Base-by-base conservation (phyloP, 1,140 invertebrate genomes). In the Paraescarpia echinospica region DNA sequence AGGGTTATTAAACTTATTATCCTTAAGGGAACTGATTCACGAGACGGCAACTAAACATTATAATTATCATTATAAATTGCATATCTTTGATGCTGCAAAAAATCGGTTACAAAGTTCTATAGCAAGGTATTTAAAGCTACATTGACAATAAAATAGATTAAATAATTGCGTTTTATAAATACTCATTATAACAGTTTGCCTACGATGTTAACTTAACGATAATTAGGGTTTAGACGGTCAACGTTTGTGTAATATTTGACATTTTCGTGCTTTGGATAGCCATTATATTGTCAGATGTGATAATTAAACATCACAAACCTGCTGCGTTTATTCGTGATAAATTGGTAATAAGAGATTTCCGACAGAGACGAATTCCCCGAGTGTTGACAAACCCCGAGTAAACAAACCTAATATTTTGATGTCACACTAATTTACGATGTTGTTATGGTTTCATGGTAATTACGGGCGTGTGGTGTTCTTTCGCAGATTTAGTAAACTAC, bases 351-450 rank as follows among this genome's bases (percentile, higher is more conserved):
- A 77, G 59, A 27, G 59, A 77, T 77, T 77, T 77, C 59, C 59
- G 59, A 77, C 59, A 77, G 59, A 77, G 14, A 77, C 59, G 14
- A 77, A 77, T 77, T 2, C 22, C 22, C 27, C 22, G n/a, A n/a
- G 59, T 77, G 59, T 31, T 77, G 59, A 77, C 27, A 77, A 77
- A 77, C 1, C 59, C 0, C 59, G 59, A 14, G 59, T 77, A 77
- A 77, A 77, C 59, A 77, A 77, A 77, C 59, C 59, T 31, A 77
- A 77, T 77, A 77, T 77, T 77, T 77, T 77, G 59, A 77, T 77
- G 4, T 77, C 59, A 77, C 59, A 77, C 12, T 77, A 77, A 77
- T 77, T 27, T 27, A 0, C 27, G 1, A 27, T 0, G 8, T 77
- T 77, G 41, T 77, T 27, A 77, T 77, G 0, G 59, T 77, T 77